Evolutionary conservation across 2,888 invertebrate genomes (phyloP), one percentile per base, ranked within the genome.

Genomic region (Heliconius charithonia): DNA sequence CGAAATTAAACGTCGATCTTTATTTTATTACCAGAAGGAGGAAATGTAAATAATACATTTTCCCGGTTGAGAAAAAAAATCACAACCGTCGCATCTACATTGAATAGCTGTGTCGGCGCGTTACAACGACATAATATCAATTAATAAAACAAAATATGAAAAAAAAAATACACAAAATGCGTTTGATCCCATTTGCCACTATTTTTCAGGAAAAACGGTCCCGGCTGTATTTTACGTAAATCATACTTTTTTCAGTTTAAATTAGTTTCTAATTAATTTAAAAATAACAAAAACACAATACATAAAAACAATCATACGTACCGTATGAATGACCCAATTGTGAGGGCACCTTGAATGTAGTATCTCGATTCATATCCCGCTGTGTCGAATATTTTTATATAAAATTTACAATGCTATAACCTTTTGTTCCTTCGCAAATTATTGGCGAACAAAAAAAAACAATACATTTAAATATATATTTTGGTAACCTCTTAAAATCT

Each of bases 371-470:
- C 27, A 74, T 63, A 65, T 22, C 74, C 65, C 74, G 74, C 74
- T 74, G 74, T 22, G 74, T 27, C 12, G 10, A 41, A 63, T 63
- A 65, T 63, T 65, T 74, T 65, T 74, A 74, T 74, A 74, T 74
- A 63, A 65, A 74, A 74, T 74, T 63, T 74, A 74, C 29, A 74
- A 74, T 45, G 45, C 63, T 45, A 65, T 41, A 74, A 63, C 45
- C 74, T 74, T 74, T 65, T 74, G 74, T 74, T 74, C 45, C 74
- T 72, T 41, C 12, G 27, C 74, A 65, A 74, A 74, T 74, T 74
- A 45, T 65, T 74, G 22, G 22, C 7, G 22, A 63, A 74, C 45
- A 45, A 74, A 65, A 69, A 51, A 63, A 32, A 25, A 63, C n/a
- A 41, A 74, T 74, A 32, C 32, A 59, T 59, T 59, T 29, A 72